Evolutionary conservation across 2,797 vertebrate species (phyloP).

Genomic region (Melanotaenia pygmaea): DNA sequence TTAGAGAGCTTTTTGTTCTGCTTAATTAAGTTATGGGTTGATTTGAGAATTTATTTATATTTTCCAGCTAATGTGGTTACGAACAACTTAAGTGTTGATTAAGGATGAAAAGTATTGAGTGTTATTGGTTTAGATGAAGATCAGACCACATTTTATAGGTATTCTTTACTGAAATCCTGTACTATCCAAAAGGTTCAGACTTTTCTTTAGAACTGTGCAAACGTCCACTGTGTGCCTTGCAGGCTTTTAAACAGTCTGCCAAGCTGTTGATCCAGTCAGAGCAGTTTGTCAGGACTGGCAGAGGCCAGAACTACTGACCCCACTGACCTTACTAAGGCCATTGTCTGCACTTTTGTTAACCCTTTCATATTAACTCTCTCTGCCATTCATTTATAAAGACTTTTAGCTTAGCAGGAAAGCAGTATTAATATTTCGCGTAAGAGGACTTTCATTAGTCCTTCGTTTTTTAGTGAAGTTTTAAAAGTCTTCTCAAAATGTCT

Average conservation of each 20-base stretch:
- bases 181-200: neutral
- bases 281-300: slow-evolving; percentile 35
- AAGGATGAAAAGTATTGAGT: neutral
- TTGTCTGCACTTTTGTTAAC: slow-evolving; percentile 2
- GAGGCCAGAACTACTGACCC: slow-evolving; percentile 23
- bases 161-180: neutral
- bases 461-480: neutral
- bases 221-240: slow-evolving; percentile 3
- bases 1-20: neutral
- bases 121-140: neutral
- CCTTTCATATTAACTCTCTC: slow-evolving; percentile 1
- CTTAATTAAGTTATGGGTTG: neutral
- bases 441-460: neutral
- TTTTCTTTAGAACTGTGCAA: neutral
- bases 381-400: slow-evolving; percentile 6
- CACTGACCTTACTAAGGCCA: slow-evolving; percentile 15
- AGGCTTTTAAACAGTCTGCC: slow-evolving; percentile 17
- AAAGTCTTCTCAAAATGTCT: neutral
- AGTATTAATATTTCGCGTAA: neutral
- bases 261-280: slow-evolving; percentile 29
- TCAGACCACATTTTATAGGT: neutral
- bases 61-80: neutral
- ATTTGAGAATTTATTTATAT: neutral
- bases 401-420: slow-evolving; percentile 12
- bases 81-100: neutral